A percentile compares a stretch with the other conserved stretches of the same genome.
phyloP scores from a whole-genome alignment of 1,140 invertebrate species.

The Piezodorus guildinii region DNA sequence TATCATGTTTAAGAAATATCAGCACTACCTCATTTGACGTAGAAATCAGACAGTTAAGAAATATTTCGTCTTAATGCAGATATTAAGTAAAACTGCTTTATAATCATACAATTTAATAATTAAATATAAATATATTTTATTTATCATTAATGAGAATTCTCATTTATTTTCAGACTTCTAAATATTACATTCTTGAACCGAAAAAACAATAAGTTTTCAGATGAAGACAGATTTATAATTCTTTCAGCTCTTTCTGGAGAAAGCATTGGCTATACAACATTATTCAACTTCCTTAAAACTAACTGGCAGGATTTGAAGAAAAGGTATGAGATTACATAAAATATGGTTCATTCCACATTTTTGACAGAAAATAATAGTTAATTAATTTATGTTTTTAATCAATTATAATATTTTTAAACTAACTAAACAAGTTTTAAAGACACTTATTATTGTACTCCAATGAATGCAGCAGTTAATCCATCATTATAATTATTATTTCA shows the following conservation, averaged over 20 bases:
- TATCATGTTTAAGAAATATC: too few relatives aligned
- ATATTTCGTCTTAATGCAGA: too few relatives aligned
- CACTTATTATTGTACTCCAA: neutral
- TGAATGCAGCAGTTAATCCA: neutral
- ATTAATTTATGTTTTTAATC: too few relatives aligned
- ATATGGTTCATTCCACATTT: neutral
- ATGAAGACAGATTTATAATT: slow-evolving; percentile 57
- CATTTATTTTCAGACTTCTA: slow-evolving; percentile 38
- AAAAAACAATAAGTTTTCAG: slow-evolving; percentile 49
- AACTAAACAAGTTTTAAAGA: neutral
- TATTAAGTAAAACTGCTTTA: too few relatives aligned
- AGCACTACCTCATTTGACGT: too few relatives aligned
- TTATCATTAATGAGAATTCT: slow-evolving; percentile 7
- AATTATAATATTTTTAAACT: too few relatives aligned
- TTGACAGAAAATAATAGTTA: too few relatives aligned
- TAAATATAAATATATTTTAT: neutral
- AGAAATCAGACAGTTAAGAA: too few relatives aligned
- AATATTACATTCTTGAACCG: slow-evolving; percentile 51
- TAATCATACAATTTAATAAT: too few relatives aligned
- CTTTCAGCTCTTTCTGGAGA: slow-evolving; percentile 55
- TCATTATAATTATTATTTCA: slow-evolving; percentile 17
- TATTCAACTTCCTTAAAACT: slow-evolving; percentile 52
- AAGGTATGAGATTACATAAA: slow-evolving; percentile 36
- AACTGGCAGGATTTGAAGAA: slow-evolving; percentile 52
- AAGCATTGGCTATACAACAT: slow-evolving; percentile 50